Evolutionary conservation across 2,113 vertebrate species (phyloP), one percentile per base, ranked within the genome.

Genomic region (Oostethus manadensis): DNA sequence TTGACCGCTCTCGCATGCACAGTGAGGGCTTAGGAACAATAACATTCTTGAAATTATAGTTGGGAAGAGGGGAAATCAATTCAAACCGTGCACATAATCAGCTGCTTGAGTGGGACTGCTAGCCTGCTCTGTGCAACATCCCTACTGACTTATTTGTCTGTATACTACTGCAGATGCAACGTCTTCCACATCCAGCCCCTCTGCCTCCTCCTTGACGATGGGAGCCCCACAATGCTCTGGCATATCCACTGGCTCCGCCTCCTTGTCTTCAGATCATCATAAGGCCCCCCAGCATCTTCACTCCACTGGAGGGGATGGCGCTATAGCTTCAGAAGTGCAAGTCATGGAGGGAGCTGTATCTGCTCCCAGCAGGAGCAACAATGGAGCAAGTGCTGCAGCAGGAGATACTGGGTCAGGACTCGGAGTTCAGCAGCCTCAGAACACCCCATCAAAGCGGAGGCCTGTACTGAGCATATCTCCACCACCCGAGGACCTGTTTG

Each of bases 91-190:
- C 77, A 82, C 84, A 85, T 84, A 88, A 89, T 87, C 80, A 84
- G 86, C 84, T 90, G 87, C 88, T 93, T 93, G 91, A 93, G 92
- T 93, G 94, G 95, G 94, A 94, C 94, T 94, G 93, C 94, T 96
- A 96, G 94, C 95, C 94, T 94, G 88, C 87, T 59, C 88, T 87
- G 81, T 83, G 86, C 69, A 90, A 74, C 81, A 57, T 65, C 84
- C 86, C 83, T 91, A 89, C 91, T 98, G 89, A 97, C 91, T 90
- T 81, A 81, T 66, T 86, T 85, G 85, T 93, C 92, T 94, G 81
- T 95, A 90, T 83, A 92, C 94, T 90, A 90, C 95, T 89, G 84
- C 95, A 99, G 96, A 99, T 99, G 95, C 93, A 90, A 93, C 91
- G 87, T 94, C 94, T 89, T 81, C 94, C 89, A 93, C 93, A 91